These are phyloP conservation scores for Meleagris gallopavo DNA, from an alignment of 2,113 vertebrate species.

Conservation along the genomic window DNA sequence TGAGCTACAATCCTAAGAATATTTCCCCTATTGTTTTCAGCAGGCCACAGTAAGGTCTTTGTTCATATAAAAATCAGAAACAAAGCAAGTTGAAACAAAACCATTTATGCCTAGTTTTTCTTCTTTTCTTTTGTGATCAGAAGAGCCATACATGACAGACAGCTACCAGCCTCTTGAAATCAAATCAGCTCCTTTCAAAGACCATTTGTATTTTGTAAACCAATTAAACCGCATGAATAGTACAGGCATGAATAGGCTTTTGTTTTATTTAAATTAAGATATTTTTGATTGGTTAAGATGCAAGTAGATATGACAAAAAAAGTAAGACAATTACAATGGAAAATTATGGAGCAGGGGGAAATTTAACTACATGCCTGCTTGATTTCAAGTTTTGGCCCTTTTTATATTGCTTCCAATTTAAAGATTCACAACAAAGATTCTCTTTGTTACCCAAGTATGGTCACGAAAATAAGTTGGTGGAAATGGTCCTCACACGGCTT, in stretches of 20 bases:
- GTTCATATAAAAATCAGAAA: neutral
- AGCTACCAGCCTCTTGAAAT: constrained; percentile 20
- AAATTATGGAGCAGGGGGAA: constrained; percentile 47
- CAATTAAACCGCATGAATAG: constrained; percentile 52
- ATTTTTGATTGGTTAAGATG: constrained; percentile 33
- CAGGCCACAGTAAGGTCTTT: neutral
- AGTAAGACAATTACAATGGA: constrained; percentile 39
- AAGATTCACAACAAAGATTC: neutral
- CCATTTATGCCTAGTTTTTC: constrained; percentile 11
- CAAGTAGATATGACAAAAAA: constrained; percentile 60
- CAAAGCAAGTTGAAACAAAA: constrained; percentile 19
- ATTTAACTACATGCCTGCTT: constrained; percentile 55
- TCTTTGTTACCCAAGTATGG: constrained; percentile 47
- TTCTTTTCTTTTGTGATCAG: neutral
- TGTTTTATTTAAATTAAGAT: constrained; percentile 61
- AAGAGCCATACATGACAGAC: neutral
- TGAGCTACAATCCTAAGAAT: neutral
- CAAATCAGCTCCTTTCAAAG: constrained; percentile 42
- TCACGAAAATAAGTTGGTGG: neutral
- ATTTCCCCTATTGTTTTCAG: constrained; percentile 16
- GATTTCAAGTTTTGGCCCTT: constrained; percentile 35
- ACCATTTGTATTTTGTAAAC: constrained; percentile 60
- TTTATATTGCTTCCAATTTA: constrained; percentile 2
- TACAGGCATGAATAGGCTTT: constrained; percentile 35
- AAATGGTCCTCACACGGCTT: constrained; percentile 1